Conservation (phyloP, 2,888 invertebrate species). For the Heliconius ethilla region DNA sequence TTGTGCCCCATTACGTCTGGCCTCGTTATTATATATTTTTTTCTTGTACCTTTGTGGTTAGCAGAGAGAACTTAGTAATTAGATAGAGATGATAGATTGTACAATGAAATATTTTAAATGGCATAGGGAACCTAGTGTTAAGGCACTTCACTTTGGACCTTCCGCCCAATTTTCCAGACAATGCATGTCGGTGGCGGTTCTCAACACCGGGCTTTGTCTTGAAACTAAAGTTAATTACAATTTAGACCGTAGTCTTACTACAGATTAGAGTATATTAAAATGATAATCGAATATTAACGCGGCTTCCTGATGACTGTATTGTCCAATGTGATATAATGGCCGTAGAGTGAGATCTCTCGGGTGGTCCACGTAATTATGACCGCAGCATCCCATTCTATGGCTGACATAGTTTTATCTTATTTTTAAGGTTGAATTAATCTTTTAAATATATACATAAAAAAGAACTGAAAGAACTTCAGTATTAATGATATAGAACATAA, state of each 20-base stretch:
- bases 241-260: not conserved
- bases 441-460: slow-evolving; percentile 1
- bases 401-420: not conserved
- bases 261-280: not conserved
- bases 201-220: no score
- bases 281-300: slow-evolving; percentile 34
- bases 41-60: no score
- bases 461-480: not conserved
- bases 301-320: slow-evolving; percentile 71
- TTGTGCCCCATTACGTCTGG: no score
- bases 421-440: slow-evolving; percentile 11
- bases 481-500: no score
- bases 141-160: not conserved
- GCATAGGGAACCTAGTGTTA: not conserved
- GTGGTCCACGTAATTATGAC: slow-evolving; percentile 74
- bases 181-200: no score
- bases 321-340: slow-evolving; percentile 62
- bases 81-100: no score
- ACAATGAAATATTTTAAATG: no score
- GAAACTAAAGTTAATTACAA: not conserved
- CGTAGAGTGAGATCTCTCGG: slow-evolving; percentile 61
- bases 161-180: no score
- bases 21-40: no score
- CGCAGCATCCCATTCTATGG: slow-evolving; percentile 31
- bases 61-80: no score